A percentile compares a stretch with the other conserved stretches of the same genome.
phyloP scores from a whole-genome alignment of 1,140 invertebrate genomes.

The Lepidotrigona ventralis region DNA sequence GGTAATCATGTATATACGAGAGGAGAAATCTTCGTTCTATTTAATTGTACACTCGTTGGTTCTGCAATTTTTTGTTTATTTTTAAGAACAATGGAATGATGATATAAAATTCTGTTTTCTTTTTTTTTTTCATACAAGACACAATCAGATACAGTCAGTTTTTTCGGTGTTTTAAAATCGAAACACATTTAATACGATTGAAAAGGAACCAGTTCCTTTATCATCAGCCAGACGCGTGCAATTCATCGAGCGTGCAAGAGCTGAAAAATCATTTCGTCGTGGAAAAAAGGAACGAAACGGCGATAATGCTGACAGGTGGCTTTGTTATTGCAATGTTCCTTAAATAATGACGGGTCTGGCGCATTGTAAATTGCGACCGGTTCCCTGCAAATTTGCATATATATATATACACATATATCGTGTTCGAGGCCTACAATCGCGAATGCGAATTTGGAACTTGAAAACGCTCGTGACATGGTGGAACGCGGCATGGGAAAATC shows the following conservation, averaged over 20 bases:
- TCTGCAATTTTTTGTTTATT: neutral
- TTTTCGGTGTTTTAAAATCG: neutral
- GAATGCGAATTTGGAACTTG: neutral
- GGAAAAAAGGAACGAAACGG: neutral
- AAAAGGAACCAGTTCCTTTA: neutral
- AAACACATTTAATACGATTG: neutral
- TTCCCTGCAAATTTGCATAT: conserved; percentile 63
- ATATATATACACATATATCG: conserved; percentile 49
- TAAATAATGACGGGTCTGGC: conserved; percentile 40
- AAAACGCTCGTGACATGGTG: conserved; percentile 16
- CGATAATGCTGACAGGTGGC: neutral
- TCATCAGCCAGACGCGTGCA: neutral
- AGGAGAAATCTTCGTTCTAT: neutral
- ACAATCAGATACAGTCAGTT: no score
- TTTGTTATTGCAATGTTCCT: conserved; percentile 40
- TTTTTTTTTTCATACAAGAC: no score
- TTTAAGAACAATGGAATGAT: neutral
- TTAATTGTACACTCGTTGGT: neutral
- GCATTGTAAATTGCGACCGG: conserved; percentile 44
- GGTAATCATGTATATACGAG: no score
- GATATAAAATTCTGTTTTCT: no score
- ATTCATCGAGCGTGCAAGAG: neutral
- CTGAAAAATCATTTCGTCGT: neutral
- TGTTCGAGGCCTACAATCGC: conserved; percentile 15
- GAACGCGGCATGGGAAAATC: neutral